Evolutionary conservation across 1,140 invertebrate species (phyloP).

Genomic region (Drosophila seguyi): DNA sequence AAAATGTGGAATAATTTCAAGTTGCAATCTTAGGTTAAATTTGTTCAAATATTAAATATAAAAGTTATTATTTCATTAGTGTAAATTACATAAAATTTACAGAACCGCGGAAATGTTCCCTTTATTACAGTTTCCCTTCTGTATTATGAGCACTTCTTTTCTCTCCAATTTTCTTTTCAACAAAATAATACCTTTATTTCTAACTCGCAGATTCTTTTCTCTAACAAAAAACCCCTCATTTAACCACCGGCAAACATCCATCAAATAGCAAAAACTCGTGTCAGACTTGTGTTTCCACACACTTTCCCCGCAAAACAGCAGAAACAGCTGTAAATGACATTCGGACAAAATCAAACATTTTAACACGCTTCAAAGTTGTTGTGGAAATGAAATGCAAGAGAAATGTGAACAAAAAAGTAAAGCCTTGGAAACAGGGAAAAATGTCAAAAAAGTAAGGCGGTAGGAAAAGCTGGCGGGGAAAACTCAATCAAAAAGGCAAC

Average conservation of each 20-base stretch:
- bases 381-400: constrained; percentile 31
- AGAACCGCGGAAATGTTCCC: too few species aligned
- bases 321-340: constrained; percentile 81
- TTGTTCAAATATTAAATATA: not conserved
- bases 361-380: constrained; percentile 78
- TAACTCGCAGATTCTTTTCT: not conserved
- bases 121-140: accelerated
- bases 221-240: not conserved
- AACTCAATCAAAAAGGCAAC: constrained; percentile 80
- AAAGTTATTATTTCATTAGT: not conserved
- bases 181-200: not conserved
- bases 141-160: not conserved
- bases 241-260: constrained; percentile 49
- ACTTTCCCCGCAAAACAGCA: constrained; percentile 31
- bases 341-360: constrained; percentile 82
- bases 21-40: not conserved
- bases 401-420: constrained; percentile 16
- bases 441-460: constrained; percentile 68
- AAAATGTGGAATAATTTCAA: too few species aligned
- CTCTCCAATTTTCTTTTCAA: too few species aligned
- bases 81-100: not conserved
- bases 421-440: constrained; percentile 34
- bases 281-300: constrained; percentile 28
- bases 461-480: constrained; percentile 68
- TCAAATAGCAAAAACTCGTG: constrained; percentile 43